Evolutionary conservation across 1,140 invertebrate species (phyloP).

Genomic region (Pseudomyrmex sp.): DNA sequence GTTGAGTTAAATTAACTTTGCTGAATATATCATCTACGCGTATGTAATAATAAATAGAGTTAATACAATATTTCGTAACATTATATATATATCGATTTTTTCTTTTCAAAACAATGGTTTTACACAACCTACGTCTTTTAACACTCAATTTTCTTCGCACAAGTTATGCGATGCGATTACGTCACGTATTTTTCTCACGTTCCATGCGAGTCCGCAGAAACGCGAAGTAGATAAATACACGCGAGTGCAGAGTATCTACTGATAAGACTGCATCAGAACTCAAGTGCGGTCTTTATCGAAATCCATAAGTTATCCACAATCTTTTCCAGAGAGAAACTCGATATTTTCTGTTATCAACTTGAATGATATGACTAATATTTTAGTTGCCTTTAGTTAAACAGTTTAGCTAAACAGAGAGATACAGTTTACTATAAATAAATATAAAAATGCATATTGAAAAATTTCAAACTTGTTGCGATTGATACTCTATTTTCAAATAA

Average conservation of each 20-base stretch:
- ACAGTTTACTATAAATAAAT: no score
- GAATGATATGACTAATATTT: not conserved
- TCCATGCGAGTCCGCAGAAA: slow-evolving; percentile 6
- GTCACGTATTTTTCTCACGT: not conserved
- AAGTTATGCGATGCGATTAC: slow-evolving; percentile 11
- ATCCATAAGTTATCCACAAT: slow-evolving; percentile 9
- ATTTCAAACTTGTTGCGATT: no score
- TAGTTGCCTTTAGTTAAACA: not conserved
- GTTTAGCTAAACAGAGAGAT: no score
- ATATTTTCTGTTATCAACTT: not conserved
- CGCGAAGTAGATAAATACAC: not conserved
- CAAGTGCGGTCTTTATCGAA: slow-evolving; percentile 60
- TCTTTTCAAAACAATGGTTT: no score
- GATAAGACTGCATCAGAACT: slow-evolving; percentile 57
- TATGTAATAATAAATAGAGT: no score
- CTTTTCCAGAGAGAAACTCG: slow-evolving; percentile 33
- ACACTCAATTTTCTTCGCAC: no score
- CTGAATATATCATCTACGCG: not conserved
- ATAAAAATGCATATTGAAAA: no score
- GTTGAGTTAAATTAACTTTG: slow-evolving; percentile 1
- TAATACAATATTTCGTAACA: no score
- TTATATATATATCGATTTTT: no score
- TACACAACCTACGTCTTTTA: no score
- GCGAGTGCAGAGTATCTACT: slow-evolving; percentile 35
- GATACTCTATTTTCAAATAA: no score